phyloP scores from a whole-genome alignment of 1,140 invertebrate genomes.

The Drosophila eugracilis region DNA sequence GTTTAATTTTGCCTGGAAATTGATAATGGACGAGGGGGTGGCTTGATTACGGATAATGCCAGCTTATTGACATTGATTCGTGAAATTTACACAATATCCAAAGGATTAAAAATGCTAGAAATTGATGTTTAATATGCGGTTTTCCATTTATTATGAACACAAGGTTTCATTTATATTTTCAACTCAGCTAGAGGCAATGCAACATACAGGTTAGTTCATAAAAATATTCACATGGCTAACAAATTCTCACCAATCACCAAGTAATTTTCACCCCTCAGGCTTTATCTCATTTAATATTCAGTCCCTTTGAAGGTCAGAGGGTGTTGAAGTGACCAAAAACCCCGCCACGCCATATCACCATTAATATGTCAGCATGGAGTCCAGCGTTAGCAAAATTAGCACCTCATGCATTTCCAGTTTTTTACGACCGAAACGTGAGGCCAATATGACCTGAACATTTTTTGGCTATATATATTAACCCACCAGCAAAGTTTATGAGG shows the following conservation, averaged over 20 bases:
- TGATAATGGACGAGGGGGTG: not conserved
- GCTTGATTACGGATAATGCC: too few species aligned
- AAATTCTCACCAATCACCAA: slow-evolving; percentile 6
- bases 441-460: slow-evolving; percentile 32
- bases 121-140: not conserved
- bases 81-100: too few species aligned
- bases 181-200: not conserved
- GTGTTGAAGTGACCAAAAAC: slow-evolving; percentile 11
- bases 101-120: not conserved
- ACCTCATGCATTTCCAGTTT: slow-evolving; percentile 45
- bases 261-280: slow-evolving; percentile 22
- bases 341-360: slow-evolving; percentile 1
- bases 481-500: too few species aligned
- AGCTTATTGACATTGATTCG: too few species aligned
- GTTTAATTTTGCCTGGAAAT: not conserved
- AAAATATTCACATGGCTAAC: slow-evolving; percentile 4
- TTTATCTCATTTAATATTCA: slow-evolving; percentile 27
- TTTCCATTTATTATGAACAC: not conserved
- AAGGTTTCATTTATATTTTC: not conserved
- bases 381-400: slow-evolving; percentile 40
- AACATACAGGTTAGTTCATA: not conserved
- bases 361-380: slow-evolving; percentile 27
- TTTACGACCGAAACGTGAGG: slow-evolving; percentile 52
- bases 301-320: slow-evolving; percentile 17
- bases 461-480: too few species aligned